Evolutionary conservation across 2,113 vertebrate species (phyloP).

Genomic region (Mola mola): DNA sequence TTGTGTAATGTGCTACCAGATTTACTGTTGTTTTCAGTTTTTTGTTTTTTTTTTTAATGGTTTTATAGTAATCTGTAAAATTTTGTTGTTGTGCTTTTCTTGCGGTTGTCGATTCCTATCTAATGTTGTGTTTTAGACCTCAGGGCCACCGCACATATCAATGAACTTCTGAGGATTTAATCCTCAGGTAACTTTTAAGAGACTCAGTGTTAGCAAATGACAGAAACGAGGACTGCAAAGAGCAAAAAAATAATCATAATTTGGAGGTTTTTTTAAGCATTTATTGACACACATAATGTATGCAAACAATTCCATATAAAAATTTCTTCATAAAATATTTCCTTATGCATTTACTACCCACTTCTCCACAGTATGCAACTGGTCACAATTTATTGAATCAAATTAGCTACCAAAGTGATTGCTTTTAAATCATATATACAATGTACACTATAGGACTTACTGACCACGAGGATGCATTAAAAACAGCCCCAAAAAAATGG

Average conservation of each 20-base stretch:
- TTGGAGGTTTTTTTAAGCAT: constrained; percentile 27
- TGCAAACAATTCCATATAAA: constrained; percentile 51
- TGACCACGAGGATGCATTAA: constrained; percentile 35
- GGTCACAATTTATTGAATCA: constrained; percentile 32
- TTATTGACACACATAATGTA: constrained; percentile 34
- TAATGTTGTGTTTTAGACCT: no score
- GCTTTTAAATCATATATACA: constrained; percentile 13
- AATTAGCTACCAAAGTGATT: constrained; percentile 60
- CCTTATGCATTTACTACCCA: constrained; percentile 5
- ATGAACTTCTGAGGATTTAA: no score
- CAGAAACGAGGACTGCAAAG: no score
- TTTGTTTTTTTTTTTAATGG: no score
- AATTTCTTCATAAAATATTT: constrained; percentile 61
- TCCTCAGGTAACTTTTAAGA: no score
- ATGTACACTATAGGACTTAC: constrained; percentile 45
- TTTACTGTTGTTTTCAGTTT: no score
- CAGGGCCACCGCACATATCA: no score
- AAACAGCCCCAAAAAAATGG: constrained; percentile 30
- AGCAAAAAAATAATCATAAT: no score
- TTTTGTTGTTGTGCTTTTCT: neutral
- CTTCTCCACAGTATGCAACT: constrained; percentile 15
- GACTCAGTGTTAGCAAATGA: no score
- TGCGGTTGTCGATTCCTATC: no score
- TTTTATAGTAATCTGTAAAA: no score
- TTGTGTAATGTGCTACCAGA: no score